phyloP scores from a whole-genome alignment of 1,140 invertebrate species.

The Drosophila sulfurigaster region DNA sequence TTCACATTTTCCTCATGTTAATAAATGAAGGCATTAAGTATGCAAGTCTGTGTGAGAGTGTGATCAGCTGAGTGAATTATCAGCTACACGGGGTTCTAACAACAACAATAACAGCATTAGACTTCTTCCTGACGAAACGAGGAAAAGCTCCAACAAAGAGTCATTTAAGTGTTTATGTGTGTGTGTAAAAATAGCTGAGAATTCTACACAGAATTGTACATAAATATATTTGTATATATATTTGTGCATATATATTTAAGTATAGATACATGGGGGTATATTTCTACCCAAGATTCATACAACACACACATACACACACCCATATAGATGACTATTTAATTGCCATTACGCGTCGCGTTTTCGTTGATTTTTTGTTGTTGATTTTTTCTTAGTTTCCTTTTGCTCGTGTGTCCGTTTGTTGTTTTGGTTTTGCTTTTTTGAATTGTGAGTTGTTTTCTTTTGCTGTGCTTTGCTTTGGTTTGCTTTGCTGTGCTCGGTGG shows the following conservation, averaged over 20 bases:
- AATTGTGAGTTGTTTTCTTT: slow-evolving; percentile 16
- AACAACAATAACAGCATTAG: slow-evolving; percentile 30
- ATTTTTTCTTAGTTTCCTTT: slow-evolving; percentile 37
- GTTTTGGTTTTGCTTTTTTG: slow-evolving; percentile 61
- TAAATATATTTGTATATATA: slow-evolving; percentile 8
- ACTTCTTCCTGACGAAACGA: slow-evolving; percentile 35
- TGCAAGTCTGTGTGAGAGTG: neutral
- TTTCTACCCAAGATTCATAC: slow-evolving; percentile 6
- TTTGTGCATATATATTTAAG: slow-evolving; percentile 6
- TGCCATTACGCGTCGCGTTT: slow-evolving; percentile 63
- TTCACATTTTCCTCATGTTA: slow-evolving; percentile 66
- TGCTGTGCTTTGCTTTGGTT: slow-evolving; percentile 42
- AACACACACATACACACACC: neutral
- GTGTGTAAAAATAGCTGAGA: slow-evolving; percentile 48
- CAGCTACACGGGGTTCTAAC: slow-evolving; percentile 31
- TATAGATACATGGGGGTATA: slow-evolving; percentile 14
- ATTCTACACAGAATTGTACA: slow-evolving; percentile 24
- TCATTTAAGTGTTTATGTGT: slow-evolving; percentile 25
- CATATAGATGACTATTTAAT: slow-evolving; percentile 62
- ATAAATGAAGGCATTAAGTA: slow-evolving; percentile 23
- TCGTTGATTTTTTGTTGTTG: slow-evolving; percentile 45
- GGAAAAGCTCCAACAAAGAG: slow-evolving; percentile 36
- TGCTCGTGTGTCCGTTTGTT: slow-evolving; percentile 55
- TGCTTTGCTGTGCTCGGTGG: slow-evolving; percentile 43
- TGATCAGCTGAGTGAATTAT: slow-evolving; percentile 44